Conservation (phyloP, 2,113 vertebrate species). For the Micronycteris hirsuta region DNA sequence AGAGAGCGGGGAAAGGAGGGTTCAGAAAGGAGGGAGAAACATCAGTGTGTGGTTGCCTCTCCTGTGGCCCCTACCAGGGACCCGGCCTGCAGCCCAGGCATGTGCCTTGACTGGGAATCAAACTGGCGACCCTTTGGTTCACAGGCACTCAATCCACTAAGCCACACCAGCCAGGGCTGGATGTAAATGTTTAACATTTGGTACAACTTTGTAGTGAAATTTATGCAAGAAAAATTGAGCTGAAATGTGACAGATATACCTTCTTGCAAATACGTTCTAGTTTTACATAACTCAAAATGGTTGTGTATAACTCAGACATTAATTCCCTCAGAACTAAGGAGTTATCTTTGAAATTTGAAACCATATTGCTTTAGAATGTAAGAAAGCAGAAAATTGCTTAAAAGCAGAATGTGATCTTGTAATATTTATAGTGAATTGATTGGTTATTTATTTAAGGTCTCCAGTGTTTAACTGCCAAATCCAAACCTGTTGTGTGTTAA, state of each 20-base stretch:
- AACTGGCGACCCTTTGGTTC: too few species aligned
- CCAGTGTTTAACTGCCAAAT: too few species aligned
- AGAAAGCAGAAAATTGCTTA: conserved; percentile 20
- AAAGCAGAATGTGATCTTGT: neutral
- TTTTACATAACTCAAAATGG: neutral
- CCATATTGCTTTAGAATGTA: neutral
- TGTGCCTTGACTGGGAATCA: too few species aligned
- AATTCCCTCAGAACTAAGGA: neutral
- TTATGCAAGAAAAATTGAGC: neutral
- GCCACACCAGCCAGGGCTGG: too few species aligned
- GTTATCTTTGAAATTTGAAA: conserved; percentile 32
- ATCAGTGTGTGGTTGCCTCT: too few species aligned
- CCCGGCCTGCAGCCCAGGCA: too few species aligned
- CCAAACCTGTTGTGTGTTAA: neutral
- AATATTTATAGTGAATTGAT: neutral
- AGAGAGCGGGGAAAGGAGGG: too few species aligned
- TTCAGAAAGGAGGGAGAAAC: too few species aligned
- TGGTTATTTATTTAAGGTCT: neutral
- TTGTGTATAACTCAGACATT: neutral
- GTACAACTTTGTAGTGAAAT: neutral
- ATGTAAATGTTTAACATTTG: neutral
- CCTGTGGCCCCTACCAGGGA: too few species aligned
- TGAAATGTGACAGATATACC: neutral
- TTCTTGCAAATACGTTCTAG: neutral
- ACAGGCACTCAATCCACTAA: too few species aligned